Base-by-base conservation (phyloP, 2,888 invertebrate species). In the Macaria liturata region DNA sequence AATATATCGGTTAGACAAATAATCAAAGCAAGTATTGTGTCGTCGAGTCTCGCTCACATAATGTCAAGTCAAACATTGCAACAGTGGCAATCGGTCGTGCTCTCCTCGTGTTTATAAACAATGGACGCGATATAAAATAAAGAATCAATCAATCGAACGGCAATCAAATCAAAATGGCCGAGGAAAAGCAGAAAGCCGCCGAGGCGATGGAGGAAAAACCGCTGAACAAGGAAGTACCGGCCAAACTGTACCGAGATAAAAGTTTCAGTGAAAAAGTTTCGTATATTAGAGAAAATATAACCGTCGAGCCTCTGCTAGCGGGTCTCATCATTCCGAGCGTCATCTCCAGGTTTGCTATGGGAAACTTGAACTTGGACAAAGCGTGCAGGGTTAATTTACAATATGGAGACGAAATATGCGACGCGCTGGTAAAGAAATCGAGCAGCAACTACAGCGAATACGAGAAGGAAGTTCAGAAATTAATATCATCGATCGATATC, bases 251-350 rank as follows among this genome's bases (percentile, higher is more conserved):
- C 55, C 82, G 83, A 59, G 83, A 82, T 32, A 85, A 80, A 68
- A 81, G 71, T n/a, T 83, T 86, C 49, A 59, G 64, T 7, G 85
- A 88, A 50, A 90, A 87, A 64, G 61, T 88, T 53, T 65, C 61
- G 9, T 75, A 84, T 49, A 77, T 90, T 9, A 83, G 66, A 68
- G 78, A 82, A 3, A 94, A 95, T 74, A 94, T 95, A 60, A 95
- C 95, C 0, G 95, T 95, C 3, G 95, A 95, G 76, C 95, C 95
- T 0, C 91, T 95, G 86, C 78, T 95, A 32, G 95, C 95, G 0
- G 94, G 95, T 47, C 94, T 95, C 72, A 95, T 95, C 9, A 93
- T 95, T 80, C 95, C 95, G 20, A 94, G 94, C 77, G 91, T 94
- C 0, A 85, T 94, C 57, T 95, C 96, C 2, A 94, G 94, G 57